phyloP scores from a whole-genome alignment of 1,140 invertebrate genomes.

The Scaptomyza graminum region DNA sequence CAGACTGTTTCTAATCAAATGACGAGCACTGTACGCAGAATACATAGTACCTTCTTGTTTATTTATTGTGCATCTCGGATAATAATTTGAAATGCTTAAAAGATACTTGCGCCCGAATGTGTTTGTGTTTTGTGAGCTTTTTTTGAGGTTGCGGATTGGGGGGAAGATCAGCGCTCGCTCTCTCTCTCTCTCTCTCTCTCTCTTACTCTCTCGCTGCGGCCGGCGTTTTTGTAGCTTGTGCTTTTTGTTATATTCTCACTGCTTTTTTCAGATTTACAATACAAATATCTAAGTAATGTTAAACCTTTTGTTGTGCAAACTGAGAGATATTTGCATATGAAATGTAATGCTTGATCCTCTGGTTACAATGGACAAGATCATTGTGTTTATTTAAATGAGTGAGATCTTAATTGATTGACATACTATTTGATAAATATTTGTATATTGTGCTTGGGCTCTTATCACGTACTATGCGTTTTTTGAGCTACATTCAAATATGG shows the following conservation, averaged over 20 bases:
- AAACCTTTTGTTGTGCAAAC: constrained; percentile 5
- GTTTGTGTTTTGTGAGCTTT: neutral
- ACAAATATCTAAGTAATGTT: neutral
- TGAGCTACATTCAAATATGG: no score
- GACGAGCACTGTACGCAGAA: neutral
- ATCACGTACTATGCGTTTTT: no score
- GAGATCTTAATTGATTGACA: neutral
- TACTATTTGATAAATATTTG: no score
- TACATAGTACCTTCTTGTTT: constrained; percentile 22
- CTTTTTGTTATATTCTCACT: constrained; percentile 5
- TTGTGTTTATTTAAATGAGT: neutral
- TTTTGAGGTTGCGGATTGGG: no score
- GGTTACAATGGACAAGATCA: neutral
- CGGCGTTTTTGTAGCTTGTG: constrained; percentile 5
- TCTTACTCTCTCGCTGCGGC: neutral
- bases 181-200: constrained; percentile 2
- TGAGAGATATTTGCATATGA: constrained; percentile 8
- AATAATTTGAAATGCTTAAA: constrained; percentile 18
- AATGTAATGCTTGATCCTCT: constrained; percentile 13
- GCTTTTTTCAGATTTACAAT: constrained; percentile 1
- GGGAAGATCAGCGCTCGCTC: neutral
- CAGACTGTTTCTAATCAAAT: neutral
- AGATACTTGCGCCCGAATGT: constrained; percentile 1
- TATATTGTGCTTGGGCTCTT: neutral
- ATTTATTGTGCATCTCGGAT: constrained; percentile 30